A percentile compares a stretch with the other conserved stretches of the same genome.
phyloP scores from a whole-genome alignment of 2,113 vertebrate genomes.

The Agelaius tricolor region DNA sequence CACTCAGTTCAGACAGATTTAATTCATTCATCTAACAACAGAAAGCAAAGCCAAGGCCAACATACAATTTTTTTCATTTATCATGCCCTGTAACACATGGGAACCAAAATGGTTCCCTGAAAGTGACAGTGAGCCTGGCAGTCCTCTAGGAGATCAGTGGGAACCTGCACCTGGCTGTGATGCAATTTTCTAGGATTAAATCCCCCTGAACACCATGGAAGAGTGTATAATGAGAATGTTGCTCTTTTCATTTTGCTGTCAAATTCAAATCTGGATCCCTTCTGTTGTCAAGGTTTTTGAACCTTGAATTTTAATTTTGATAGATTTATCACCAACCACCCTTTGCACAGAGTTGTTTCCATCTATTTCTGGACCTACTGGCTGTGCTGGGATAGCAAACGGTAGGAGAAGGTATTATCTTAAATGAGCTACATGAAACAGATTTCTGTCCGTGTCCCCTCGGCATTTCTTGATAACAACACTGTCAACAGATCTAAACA shows the following conservation, averaged over 20 bases:
- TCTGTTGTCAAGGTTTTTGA: slow-evolving; percentile 23
- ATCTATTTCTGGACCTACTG: slow-evolving; percentile 60
- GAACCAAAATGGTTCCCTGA: not conserved
- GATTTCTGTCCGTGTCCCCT: slow-evolving; percentile 66
- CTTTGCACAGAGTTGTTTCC: slow-evolving; percentile 36
- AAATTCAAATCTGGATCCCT: slow-evolving; percentile 23
- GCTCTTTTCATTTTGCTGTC: slow-evolving; percentile 53
- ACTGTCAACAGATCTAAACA: slow-evolving; percentile 69
- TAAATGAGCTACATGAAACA: slow-evolving; percentile 65
- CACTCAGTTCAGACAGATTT: slow-evolving; percentile 1
- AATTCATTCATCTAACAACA: slow-evolving; percentile 19
- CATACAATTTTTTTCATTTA: slow-evolving; percentile 23
- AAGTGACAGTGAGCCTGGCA: not conserved
- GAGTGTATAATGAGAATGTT: not conserved
- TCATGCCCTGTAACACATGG: not conserved
- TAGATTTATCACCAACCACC: slow-evolving; percentile 45
- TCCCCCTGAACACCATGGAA: not conserved
- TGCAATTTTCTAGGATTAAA: not conserved
- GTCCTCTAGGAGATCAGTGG: not conserved
- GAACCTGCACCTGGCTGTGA: not conserved
- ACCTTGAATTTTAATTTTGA: slow-evolving; percentile 57
- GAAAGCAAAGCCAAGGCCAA: slow-evolving; percentile 33
- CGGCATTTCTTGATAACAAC: slow-evolving; percentile 64
- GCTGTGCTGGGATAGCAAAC: slow-evolving; percentile 43
- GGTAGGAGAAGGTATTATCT: slow-evolving; percentile 53